A percentile compares a stretch with the other conserved stretches of the same genome.
These are phyloP conservation scores for Eubasilissa regina DNA, from an alignment of 1,140 invertebrate species.

Conservation along the genomic window DNA sequence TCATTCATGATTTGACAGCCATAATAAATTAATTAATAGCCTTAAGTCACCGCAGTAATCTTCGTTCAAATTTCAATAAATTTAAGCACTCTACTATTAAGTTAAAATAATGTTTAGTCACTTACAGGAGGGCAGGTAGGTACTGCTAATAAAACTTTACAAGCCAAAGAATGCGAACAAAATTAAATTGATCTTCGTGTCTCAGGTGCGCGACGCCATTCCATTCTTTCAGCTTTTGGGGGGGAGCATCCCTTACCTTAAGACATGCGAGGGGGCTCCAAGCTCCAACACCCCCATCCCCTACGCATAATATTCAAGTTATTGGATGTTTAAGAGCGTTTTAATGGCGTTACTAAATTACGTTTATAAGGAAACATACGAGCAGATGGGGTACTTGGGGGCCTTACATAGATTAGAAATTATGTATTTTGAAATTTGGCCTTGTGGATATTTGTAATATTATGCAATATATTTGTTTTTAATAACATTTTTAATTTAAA, in stretches of 20 bases:
- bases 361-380: conserved; percentile 29
- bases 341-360: conserved; percentile 38
- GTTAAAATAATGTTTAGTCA: too few species aligned
- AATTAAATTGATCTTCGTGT: conserved; percentile 11
- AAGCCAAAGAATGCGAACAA: background rate
- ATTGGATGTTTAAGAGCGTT: conserved; percentile 46
- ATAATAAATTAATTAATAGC: too few species aligned
- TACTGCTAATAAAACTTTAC: background rate
- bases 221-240: background rate
- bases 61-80: too few species aligned
- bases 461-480: too few species aligned
- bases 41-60: too few species aligned
- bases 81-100: too few species aligned
- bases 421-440: too few species aligned
- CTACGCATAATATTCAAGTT: conserved; percentile 35
- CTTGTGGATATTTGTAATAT: too few species aligned
- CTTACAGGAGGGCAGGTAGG: too few species aligned
- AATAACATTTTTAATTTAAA: too few species aligned
- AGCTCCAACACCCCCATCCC: background rate
- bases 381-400: conserved; percentile 6
- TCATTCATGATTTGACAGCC: too few species aligned
- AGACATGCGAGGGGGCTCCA: background rate
- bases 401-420: too few species aligned
- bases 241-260: background rate
- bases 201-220: conserved; percentile 23